Conservation (phyloP, 2,888 invertebrate species). For the Plebejus anna region DNA sequence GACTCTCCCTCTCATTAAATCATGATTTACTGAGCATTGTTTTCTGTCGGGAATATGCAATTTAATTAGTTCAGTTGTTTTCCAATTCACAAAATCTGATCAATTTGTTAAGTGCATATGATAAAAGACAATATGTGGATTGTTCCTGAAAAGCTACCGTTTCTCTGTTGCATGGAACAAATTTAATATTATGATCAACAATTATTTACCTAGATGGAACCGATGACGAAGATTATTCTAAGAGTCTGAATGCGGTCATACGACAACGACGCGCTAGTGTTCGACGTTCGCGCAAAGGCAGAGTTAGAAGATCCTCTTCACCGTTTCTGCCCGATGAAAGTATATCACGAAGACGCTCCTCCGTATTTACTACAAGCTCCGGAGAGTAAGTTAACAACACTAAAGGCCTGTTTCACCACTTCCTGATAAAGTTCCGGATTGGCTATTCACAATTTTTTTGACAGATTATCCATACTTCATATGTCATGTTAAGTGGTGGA, state of each 20-base stretch:
- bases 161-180: neutral
- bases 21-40: neutral
- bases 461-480: too few relatives aligned
- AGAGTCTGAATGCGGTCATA: slow-evolving; percentile 91
- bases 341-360: slow-evolving; percentile 61
- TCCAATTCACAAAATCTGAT: neutral
- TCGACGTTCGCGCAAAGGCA: slow-evolving; percentile 83
- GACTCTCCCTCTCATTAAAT: neutral
- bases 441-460: too few relatives aligned
- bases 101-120: neutral
- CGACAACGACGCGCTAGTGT: slow-evolving; percentile 86
- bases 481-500: too few relatives aligned
- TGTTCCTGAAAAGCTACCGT: too few relatives aligned
- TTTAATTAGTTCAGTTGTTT: neutral
- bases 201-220: neutral
- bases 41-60: too few relatives aligned
- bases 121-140: neutral
- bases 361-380: slow-evolving; percentile 90
- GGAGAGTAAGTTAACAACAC: slow-evolving; percentile 84
- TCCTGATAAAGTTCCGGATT: too few relatives aligned
- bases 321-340: slow-evolving; percentile 72
- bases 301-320: slow-evolving; percentile 81
- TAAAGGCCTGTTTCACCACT: too few relatives aligned
- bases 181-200: neutral
- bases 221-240: slow-evolving; percentile 89